A percentile compares a stretch with the other conserved stretches of the same genome.
phyloP scores from a whole-genome alignment of 2,113 vertebrate genomes.

The Platysteira castanea region DNA sequence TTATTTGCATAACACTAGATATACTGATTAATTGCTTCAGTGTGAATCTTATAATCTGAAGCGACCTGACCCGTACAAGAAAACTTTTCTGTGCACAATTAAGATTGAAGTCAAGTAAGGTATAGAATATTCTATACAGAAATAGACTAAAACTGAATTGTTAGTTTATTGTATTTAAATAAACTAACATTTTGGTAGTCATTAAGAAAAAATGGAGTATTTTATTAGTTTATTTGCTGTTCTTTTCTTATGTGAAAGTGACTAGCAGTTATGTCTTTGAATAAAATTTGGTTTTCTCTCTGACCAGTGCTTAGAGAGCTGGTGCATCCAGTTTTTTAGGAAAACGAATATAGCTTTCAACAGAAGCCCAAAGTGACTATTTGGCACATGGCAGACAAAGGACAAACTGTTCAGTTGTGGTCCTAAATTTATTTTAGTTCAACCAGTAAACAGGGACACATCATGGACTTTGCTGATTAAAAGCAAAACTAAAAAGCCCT shows the following conservation, averaged over 20 bases:
- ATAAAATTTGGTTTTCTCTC: neutral
- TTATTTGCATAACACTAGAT: neutral
- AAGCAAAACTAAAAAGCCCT: constrained; percentile 33
- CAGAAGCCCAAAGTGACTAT: constrained; percentile 5
- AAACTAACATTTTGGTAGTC: neutral
- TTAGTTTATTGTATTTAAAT: neutral
- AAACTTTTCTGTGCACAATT: neutral
- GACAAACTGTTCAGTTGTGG: neutral
- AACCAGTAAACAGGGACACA: neutral
- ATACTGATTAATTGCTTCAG: neutral
- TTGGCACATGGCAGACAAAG: constrained; percentile 19
- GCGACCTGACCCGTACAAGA: neutral
- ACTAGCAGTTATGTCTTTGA: neutral
- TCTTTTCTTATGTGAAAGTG: neutral
- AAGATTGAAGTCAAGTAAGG: neutral
- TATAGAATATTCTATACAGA: neutral
- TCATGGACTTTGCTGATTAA: constrained; percentile 27
- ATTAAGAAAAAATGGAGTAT: neutral
- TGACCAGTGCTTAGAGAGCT: neutral
- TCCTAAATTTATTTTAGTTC: constrained; percentile 30
- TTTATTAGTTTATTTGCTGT: neutral
- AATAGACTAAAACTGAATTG: neutral
- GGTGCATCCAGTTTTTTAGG: neutral
- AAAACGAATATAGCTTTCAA: neutral
- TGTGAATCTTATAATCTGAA: neutral